Conservation (phyloP, 2,797 vertebrate genomes). For the Remorina albescens region DNA sequence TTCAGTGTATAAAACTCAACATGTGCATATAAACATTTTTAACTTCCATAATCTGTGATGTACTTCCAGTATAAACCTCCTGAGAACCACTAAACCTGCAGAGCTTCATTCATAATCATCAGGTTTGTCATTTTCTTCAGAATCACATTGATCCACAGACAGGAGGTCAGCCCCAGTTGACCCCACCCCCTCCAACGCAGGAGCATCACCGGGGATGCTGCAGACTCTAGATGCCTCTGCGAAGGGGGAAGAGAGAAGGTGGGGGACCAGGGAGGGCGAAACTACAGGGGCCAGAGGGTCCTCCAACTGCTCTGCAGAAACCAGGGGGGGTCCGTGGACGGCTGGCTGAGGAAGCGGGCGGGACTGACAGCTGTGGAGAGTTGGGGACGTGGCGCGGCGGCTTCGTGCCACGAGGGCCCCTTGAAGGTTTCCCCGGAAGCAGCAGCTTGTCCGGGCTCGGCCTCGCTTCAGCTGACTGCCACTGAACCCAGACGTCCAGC, state of each 20-base stretch:
- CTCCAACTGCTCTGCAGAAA: slow-evolving; percentile 50
- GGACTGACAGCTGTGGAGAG: neutral
- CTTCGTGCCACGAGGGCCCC: neutral
- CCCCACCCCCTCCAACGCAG: slow-evolving; percentile 78
- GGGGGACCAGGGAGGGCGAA: neutral
- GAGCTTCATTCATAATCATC: no score
- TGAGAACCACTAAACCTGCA: no score
- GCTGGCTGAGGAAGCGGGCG: neutral
- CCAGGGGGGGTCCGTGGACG: neutral
- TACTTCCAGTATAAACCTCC: no score
- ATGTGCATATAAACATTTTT: neutral
- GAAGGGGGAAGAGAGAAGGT: neutral
- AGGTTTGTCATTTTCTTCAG: no score
- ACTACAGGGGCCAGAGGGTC: fast-evolving
- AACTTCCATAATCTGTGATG: no score
- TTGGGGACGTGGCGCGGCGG: neutral
- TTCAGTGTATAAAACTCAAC: slow-evolving; percentile 30
- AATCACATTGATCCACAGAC: no score
- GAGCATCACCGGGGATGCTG: slow-evolving; percentile 5
- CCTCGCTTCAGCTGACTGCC: slow-evolving; percentile 74
- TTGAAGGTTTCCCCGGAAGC: neutral
- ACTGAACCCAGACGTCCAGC: slow-evolving; percentile 80
- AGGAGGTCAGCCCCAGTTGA: slow-evolving; percentile 42
- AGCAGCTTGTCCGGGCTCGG: neutral
- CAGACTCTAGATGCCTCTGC: neutral